Conservation (phyloP, 1,140 invertebrate genomes). For the Drosophila equinoxialis region DNA sequence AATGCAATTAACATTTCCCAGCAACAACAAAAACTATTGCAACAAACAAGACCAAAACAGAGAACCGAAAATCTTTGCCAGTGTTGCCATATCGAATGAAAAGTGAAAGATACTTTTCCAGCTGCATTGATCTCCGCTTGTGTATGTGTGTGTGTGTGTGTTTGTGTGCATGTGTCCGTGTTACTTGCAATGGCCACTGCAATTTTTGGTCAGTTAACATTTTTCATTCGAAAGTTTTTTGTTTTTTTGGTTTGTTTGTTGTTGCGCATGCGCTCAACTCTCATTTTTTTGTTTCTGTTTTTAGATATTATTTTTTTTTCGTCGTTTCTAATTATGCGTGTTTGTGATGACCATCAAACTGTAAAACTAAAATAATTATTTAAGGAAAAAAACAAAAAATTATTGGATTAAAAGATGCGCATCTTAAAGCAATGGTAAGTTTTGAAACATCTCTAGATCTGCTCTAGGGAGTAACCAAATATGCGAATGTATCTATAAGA, state of each 20-base stretch:
- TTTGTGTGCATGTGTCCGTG: conserved; percentile 24
- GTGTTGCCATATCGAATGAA: conserved; percentile 59
- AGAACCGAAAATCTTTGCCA: conserved; percentile 16
- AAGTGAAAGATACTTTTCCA: conserved; percentile 14
- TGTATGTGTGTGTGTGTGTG: conserved; percentile 2
- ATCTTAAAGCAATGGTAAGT: conserved; percentile 76
- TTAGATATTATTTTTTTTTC: conserved; percentile 26
- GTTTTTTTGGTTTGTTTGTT: conserved; percentile 28
- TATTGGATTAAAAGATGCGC: conserved; percentile 49
- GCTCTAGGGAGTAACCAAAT: background rate
- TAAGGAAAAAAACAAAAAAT: conserved; percentile 8
- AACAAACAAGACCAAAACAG: conserved; percentile 8
- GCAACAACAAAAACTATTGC: conserved; percentile 28
- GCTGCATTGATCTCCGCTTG: background rate
- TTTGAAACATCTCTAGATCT: too few species aligned
- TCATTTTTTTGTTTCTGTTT: conserved; percentile 24
- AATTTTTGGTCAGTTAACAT: conserved; percentile 54
- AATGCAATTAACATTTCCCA: conserved; percentile 48
- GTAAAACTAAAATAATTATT: conserved; percentile 10
- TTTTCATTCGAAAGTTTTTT: conserved; percentile 51
- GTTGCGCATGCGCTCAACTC: conserved; percentile 27
- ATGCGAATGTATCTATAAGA: too few species aligned
- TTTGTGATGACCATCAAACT: conserved; percentile 5
- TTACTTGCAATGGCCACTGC: conserved; percentile 60
- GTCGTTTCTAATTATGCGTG: conserved; percentile 6